Conservation (phyloP, 2,888 invertebrate genomes). For the Eretmocerus hayati region DNA sequence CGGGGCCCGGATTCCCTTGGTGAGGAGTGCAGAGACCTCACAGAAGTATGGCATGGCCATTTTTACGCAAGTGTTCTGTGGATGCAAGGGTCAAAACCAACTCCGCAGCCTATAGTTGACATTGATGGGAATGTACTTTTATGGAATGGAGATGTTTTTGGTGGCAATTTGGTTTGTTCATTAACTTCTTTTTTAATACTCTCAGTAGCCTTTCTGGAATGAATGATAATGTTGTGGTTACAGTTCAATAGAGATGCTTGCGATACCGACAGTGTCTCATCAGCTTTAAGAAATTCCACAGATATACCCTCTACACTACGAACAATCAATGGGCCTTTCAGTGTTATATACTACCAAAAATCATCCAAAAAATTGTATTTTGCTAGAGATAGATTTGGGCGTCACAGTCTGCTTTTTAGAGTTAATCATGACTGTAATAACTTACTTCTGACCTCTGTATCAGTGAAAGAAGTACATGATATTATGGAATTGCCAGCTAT, state of each 20-base stretch:
- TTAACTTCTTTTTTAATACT: not conserved
- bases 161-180: slow-evolving; percentile 45
- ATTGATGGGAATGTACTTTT: slow-evolving; percentile 59
- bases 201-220: not conserved
- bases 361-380: slow-evolving; percentile 61
- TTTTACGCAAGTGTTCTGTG: slow-evolving; percentile 63
- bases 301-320: slow-evolving; percentile 50
- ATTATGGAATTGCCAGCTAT: slow-evolving; percentile 59
- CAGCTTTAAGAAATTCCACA: slow-evolving; percentile 26
- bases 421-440: slow-evolving; percentile 36
- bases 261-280: slow-evolving; percentile 28
- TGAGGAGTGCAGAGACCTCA: slow-evolving; percentile 26
- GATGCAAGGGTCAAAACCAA: slow-evolving; percentile 66
- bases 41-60: slow-evolving; percentile 35
- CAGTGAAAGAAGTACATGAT: slow-evolving; percentile 46
- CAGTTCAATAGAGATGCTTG: slow-evolving; percentile 19
- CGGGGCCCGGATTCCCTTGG: slow-evolving; percentile 54
- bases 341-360: slow-evolving; percentile 70
- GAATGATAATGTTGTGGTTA: not conserved
- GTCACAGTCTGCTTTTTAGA: slow-evolving; percentile 72
- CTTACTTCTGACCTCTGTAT: slow-evolving; percentile 34
- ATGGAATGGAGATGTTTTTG: slow-evolving; percentile 88
- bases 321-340: slow-evolving; percentile 72
- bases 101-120: slow-evolving; percentile 62
- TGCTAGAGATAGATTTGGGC: slow-evolving; percentile 76